These are phyloP conservation scores for Pitangus sulphuratus DNA, from an alignment of 2,797 vertebrate species.

Conservation along the genomic window DNA sequence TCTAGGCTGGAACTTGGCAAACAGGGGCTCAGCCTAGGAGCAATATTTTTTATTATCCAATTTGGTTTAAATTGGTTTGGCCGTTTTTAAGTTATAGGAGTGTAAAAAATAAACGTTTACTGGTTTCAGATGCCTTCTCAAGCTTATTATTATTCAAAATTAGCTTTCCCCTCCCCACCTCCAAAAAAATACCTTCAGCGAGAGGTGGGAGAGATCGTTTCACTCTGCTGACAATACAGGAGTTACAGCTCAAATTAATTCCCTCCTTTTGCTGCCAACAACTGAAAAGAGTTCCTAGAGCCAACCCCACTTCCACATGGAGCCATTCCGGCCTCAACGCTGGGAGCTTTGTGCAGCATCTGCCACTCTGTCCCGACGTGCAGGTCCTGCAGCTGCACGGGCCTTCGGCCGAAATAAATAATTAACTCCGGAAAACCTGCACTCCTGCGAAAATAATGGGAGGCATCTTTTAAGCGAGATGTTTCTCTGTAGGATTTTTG, in stretches of 20 bases:
- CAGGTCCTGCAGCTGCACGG: not conserved
- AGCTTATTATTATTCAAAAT: slow-evolving; percentile 62
- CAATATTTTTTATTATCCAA: slow-evolving; percentile 72
- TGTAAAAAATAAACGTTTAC: slow-evolving; percentile 71
- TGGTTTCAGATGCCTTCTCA: slow-evolving; percentile 62
- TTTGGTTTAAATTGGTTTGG: slow-evolving; percentile 71
- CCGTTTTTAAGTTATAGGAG: slow-evolving; percentile 70
- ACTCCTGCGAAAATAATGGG: not conserved
- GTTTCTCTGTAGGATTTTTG: not conserved
- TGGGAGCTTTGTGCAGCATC: not conserved
- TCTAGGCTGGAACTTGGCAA: slow-evolving; percentile 69
- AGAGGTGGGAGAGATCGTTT: not conserved
- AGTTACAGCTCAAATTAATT: not conserved
- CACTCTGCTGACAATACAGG: not conserved
- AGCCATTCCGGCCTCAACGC: not conserved
- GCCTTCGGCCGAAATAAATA: not conserved
- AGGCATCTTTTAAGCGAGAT: not conserved
- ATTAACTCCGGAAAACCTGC: not conserved
- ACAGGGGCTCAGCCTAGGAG: slow-evolving; percentile 58
- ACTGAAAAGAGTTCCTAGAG: not conserved
- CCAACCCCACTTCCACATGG: not conserved
- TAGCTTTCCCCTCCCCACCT: slow-evolving; percentile 13
- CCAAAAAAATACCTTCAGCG: slow-evolving; percentile 8
- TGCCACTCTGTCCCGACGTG: not conserved
- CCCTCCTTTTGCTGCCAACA: not conserved